phyloP scores from a whole-genome alignment of 1,140 invertebrate genomes.

The Drosophila gunungcola region DNA sequence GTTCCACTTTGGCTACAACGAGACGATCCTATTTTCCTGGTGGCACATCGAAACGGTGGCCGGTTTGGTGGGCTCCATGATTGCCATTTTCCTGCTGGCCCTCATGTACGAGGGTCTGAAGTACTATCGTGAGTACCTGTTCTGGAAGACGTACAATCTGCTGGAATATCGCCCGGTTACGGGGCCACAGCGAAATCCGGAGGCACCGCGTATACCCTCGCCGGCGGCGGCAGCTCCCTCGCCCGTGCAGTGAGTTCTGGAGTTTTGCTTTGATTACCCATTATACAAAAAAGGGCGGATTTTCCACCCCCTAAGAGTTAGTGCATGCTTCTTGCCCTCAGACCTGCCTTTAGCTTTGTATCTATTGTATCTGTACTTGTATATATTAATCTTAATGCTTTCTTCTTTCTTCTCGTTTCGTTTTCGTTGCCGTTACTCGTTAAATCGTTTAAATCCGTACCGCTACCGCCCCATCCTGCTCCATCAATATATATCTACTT shows the following conservation, averaged over 20 bases:
- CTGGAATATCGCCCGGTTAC: slow-evolving; percentile 89
- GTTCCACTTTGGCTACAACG: slow-evolving; percentile 92
- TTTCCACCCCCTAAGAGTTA: neutral
- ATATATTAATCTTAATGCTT: slow-evolving; percentile 65
- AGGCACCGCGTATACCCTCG: slow-evolving; percentile 67
- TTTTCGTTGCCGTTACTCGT: slow-evolving; percentile 49
- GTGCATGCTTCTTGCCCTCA: slow-evolving; percentile 15
- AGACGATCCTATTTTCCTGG: slow-evolving; percentile 91
- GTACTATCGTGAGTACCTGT: slow-evolving; percentile 93
- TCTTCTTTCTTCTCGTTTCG: slow-evolving; percentile 51
- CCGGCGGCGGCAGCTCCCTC: slow-evolving; percentile 72
- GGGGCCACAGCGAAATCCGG: slow-evolving; percentile 88
- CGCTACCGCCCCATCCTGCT: slow-evolving; percentile 14
- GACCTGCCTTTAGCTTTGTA: slow-evolving; percentile 9
- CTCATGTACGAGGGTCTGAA: slow-evolving; percentile 96
- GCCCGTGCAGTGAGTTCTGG: slow-evolving; percentile 89
- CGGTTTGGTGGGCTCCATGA: slow-evolving; percentile 92
- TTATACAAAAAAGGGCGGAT: neutral
- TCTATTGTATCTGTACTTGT: slow-evolving; percentile 15
- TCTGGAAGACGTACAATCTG: slow-evolving; percentile 92
- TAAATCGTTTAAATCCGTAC: slow-evolving; percentile 19
- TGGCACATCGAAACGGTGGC: slow-evolving; percentile 91
- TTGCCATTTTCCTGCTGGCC: slow-evolving; percentile 94
- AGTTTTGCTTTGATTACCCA: neutral
- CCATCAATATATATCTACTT: slow-evolving; percentile 19